Evolutionary conservation across 1,140 invertebrate genomes (phyloP), one percentile per base, ranked within the genome.

Genomic region (Drosophila yakuba): DNA sequence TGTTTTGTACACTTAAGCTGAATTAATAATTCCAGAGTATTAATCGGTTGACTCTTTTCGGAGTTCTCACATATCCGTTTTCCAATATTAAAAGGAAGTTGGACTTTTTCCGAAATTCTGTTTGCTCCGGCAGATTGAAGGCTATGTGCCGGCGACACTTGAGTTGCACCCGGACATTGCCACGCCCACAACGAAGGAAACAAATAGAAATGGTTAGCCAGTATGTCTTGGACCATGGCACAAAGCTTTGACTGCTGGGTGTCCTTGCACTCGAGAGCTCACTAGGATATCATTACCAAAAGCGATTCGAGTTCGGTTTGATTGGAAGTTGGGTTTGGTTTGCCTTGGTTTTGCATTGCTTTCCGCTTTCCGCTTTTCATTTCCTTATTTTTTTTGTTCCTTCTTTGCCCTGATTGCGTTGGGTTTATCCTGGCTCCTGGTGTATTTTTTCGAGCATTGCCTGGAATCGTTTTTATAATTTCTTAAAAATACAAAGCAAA

Each of bases 401-500:
- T 12, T 50, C 32, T 11, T 35, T 25, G 28, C 11, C 20, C 64
- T 68, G 64, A 68, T 73, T 73, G 39, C 58, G 20, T 35, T 62
- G 15, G 28, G 32, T 44, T 52, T 54, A 36, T 50, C 25, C 43
- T 62, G 17, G 32, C 32, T 62, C 25, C 39, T 57, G 20, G 23
- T 59, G 14, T 47, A 23, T 45, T 36, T 35, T 45, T 69, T 54
- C 58, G 35, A 41, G 44, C 51, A 57, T 52, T 75, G 71, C 73
- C 63, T 25, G 32, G 41, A 75, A 77, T 62, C 57, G 74, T 69
- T 82, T 86, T 86, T 89, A 88, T 88, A 88, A 88, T 88, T 88
- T 88, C 73, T 89, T 88, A 83, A 89, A 88, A 88, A 88, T 88
- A 88, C 83, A 88, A 83, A 89, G 84, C 83, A 88, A 88, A 88